Conservation (phyloP, 2,113 vertebrate genomes). For the Coturnix japonica region DNA sequence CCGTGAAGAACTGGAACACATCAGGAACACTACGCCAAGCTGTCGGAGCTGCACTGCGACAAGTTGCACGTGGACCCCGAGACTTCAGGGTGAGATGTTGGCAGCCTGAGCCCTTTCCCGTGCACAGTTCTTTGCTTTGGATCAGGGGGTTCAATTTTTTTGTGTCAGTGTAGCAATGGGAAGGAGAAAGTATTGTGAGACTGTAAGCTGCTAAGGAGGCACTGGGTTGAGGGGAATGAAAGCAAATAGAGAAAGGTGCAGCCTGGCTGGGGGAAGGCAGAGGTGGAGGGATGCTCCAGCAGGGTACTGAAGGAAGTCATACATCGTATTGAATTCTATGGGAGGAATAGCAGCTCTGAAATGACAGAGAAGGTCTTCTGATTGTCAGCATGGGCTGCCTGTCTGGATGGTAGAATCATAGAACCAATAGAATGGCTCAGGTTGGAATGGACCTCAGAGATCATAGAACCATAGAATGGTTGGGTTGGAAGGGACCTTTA, state of each 20-base stretch:
- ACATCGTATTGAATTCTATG: not conserved
- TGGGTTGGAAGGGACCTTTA: too few relatives aligned
- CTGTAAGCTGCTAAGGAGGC: not conserved
- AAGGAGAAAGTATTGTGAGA: not conserved
- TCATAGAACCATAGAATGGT: too few relatives aligned
- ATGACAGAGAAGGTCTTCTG: not conserved
- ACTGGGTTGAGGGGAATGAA: not conserved
- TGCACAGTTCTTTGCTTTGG: rapidly evolving
- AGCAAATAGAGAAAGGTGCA: not conserved
- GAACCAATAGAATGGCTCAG: too few relatives aligned
- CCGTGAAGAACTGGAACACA: constrained; percentile 82
- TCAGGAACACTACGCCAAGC: constrained; percentile 78
- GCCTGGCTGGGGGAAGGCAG: not conserved
- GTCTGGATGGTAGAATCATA: too few relatives aligned
- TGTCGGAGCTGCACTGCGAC: constrained; percentile 87
- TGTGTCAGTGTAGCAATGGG: not conserved
- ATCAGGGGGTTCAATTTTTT: rapidly evolving
- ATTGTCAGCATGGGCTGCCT: not conserved
- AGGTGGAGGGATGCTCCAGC: not conserved
- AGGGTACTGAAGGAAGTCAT: not conserved
- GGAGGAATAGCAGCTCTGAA: not conserved
- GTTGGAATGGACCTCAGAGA: too few relatives aligned
- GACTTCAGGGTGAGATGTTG: constrained; percentile 28
- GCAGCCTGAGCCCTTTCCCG: not conserved
- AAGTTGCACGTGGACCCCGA: constrained; percentile 89